Evolutionary conservation across 2,113 vertebrate species (phyloP), one percentile per base, ranked within the genome.

Genomic region (Syngnathoides biaculeatus): DNA sequence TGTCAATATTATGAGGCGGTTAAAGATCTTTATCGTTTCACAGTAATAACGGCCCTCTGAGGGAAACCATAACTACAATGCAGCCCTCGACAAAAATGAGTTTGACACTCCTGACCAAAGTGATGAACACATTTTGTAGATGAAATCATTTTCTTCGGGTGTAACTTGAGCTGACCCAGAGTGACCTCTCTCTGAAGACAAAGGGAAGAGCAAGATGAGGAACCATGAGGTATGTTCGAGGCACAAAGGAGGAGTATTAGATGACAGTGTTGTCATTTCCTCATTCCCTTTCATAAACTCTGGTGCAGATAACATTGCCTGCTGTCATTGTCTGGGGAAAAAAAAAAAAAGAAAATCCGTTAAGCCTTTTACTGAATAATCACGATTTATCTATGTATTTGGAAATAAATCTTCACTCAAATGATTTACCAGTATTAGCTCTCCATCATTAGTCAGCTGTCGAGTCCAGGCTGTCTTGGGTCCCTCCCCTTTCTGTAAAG

Each of bases 221-320:
- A 77, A 79, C 87, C 73, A 63, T 66, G 69, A 86, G 77, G 59
- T 69, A 77, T 66, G 71, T 65, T 53, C 8, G 47, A 64, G 70
- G 63, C 57, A 69, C 64, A 67, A 81, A 73, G 80, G 66, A 2
- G 42, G 71, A 73, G 77, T 22, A 77, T 64, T 78, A 67, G 53
- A 30, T 76, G 43, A 73, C 38, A 38, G 63, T 26, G 10, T 40
- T 19, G 26, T 63, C 20, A 62, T 39, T 6, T 76, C 68, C 65
- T 95, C 90, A 98, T 81, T 95, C 94, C 58, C 91, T 86, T 64
- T 93, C 73, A 47, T 97, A 98, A 50, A 95, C 92, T 75, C 95
- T 85, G 79, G 94, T 96, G 86, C 95, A 98, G 72, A 96, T 89
- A 0, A 96, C 87, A 0, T 95, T 93, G 1, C 94, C 94, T 0